Base-by-base conservation (phyloP, 2,113 vertebrate species). In the Sebastes schlegelii region DNA sequence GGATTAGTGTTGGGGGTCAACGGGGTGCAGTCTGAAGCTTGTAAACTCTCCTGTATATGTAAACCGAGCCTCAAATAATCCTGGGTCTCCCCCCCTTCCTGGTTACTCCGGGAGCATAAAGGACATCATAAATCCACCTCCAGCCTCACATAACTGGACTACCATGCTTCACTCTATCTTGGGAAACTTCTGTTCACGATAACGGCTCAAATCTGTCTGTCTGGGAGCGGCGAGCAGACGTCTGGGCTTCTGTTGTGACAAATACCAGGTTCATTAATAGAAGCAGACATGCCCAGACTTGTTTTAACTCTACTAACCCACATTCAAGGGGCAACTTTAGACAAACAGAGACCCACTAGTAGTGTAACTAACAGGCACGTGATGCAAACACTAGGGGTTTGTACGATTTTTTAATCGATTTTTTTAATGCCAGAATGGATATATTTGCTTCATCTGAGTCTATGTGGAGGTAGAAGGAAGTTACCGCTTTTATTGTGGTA, bases 41-140 rank as follows among this genome's bases (percentile, higher is more conserved):
- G 58, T 91, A 83, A 92, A 92, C 80, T 77, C 74, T 26, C 72
- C 66, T 86, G 83, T 89, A 69, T 57, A 72, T 92, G 90, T 92
- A 90, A 92, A 78, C 80, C 13, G 90, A 94, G 77, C 85, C 85
- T 89, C 63, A 74, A 88, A 89, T 92, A 92, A 91, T 93, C 90
- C 88, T 52, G 8, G 1, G 23, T 82, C 82, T 23, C 61, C 79
- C 83, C 48, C 19, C 10, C 55, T 26, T 26, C 19, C 58, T 8
- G 68, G 74, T 87, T 84, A 72, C 82, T 86, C 74, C 13, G 64
- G 72, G 65, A 86, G 79, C 21, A 79, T 89, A 84, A 90, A 79
- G 74, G 81, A 77, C 72, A 70, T 80, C 85, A 85, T 93, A 92
- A 94, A 93, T 92, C 89, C 82, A 69, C 45, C 72, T 34, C 16